Conservation (phyloP, 53 echinoderm and acorn worm genomes). For the Luidia sarsii region DNA sequence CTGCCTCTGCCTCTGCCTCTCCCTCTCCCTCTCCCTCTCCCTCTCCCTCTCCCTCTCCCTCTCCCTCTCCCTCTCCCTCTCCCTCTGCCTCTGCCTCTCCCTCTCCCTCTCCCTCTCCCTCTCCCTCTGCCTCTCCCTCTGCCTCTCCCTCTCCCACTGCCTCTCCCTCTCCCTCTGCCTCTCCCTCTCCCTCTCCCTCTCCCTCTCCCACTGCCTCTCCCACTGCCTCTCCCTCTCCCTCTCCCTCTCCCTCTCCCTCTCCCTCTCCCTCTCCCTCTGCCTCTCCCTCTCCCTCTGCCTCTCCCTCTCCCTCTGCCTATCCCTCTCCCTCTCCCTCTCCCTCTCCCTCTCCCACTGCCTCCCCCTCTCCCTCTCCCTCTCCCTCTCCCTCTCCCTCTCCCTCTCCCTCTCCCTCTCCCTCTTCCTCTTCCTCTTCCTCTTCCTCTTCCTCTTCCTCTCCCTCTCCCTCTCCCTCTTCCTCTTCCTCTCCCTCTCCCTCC, state of each 20-base stretch:
- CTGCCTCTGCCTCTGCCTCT: too few species aligned
- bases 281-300: not conserved
- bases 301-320: too few species aligned
- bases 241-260: slow-evolving; percentile 4
- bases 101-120: not conserved
- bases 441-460: not conserved
- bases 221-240: not conserved
- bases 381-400: not conserved
- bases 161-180: not conserved
- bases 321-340: too few species aligned
- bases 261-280: too few species aligned
- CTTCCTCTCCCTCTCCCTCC: not conserved
- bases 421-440: not conserved
- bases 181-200: slow-evolving; percentile 2
- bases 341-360: not conserved
- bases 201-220: not conserved
- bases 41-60: too few species aligned
- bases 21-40: too few species aligned
- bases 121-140: not conserved
- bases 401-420: not conserved
- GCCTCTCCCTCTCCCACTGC: not conserved
- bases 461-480: not conserved
- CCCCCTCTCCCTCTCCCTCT: too few species aligned
- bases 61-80: not conserved
- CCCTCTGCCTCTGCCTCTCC: not conserved